Percentiles rank a stretch among this genome's conserved stretches.
Evolutionary conservation across 2,888 invertebrate genomes (phyloP).

Genomic region (Dysmachus trigonus): DNA sequence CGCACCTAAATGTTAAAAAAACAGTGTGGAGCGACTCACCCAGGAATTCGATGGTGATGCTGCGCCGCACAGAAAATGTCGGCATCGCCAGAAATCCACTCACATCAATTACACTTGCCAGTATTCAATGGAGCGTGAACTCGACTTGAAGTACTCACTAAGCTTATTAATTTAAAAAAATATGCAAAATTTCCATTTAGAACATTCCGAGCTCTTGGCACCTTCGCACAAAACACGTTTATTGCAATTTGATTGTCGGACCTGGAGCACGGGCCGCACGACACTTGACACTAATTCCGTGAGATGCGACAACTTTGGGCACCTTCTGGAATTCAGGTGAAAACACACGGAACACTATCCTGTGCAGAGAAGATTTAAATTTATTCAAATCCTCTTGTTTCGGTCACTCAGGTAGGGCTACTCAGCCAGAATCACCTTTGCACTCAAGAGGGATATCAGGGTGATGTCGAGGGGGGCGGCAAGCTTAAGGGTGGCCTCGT

Average conservation of each 20-base stretch:
- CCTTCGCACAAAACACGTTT: constrained; percentile 21
- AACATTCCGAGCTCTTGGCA: neutral
- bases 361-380: neutral
- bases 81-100: neutral
- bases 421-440: neutral
- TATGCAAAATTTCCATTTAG: neutral
- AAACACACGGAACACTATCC: neutral
- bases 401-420: neutral
- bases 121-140: neutral
- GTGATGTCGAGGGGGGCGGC: neutral
- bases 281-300: constrained; percentile 18
- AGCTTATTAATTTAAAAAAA: neutral
- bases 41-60: neutral
- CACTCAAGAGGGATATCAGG: neutral
- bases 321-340: neutral
- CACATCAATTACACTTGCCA: neutral
- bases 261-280: neutral
- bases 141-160: neutral
- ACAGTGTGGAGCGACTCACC: neutral
- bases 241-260: neutral
- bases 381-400: constrained; percentile 9
- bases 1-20: neutral
- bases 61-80: neutral
- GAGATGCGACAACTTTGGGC: neutral
- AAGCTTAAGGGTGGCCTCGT: neutral